Percentiles rank a stretch among this genome's conserved stretches.
These are phyloP conservation scores for Eonycteris spelaea DNA, from an alignment of 2,113 vertebrate species.

Conservation along the genomic window DNA sequence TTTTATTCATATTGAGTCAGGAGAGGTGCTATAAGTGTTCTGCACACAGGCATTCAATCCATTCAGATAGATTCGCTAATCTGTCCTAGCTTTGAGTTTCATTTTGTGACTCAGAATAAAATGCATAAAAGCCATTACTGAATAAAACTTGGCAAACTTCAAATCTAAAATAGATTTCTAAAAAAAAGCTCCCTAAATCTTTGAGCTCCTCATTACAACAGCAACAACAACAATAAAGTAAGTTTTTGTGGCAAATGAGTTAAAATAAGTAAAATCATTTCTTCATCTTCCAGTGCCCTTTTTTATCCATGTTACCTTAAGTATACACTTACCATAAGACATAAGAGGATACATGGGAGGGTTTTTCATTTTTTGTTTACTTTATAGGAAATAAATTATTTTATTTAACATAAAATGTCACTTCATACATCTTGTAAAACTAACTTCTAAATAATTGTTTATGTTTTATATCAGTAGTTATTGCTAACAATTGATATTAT, in stretches of 20 bases:
- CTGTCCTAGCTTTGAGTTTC: background rate
- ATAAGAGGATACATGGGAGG: background rate
- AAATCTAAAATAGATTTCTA: conserved; percentile 24
- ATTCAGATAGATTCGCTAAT: background rate
- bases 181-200: background rate
- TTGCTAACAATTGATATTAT: background rate
- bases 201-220: background rate
- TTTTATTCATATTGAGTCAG: background rate
- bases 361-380: conserved; percentile 1
- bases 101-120: background rate
- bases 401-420: background rate
- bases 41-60: background rate
- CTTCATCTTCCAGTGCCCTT: background rate
- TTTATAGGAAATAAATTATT: conserved; percentile 1
- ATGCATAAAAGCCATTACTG: background rate
- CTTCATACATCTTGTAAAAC: background rate
- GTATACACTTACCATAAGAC: background rate
- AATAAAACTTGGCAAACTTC: background rate
- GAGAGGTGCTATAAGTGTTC: background rate
- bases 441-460: background rate
- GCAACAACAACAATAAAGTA: background rate
- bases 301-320: background rate
- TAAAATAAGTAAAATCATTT: conserved; percentile 25
- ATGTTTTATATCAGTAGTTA: background rate
- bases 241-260: background rate